A percentile compares a stretch with the other conserved stretches of the same genome.
phyloP scores from a whole-genome alignment of 2,797 vertebrate species.

The Rhinophrynus dorsalis region DNA sequence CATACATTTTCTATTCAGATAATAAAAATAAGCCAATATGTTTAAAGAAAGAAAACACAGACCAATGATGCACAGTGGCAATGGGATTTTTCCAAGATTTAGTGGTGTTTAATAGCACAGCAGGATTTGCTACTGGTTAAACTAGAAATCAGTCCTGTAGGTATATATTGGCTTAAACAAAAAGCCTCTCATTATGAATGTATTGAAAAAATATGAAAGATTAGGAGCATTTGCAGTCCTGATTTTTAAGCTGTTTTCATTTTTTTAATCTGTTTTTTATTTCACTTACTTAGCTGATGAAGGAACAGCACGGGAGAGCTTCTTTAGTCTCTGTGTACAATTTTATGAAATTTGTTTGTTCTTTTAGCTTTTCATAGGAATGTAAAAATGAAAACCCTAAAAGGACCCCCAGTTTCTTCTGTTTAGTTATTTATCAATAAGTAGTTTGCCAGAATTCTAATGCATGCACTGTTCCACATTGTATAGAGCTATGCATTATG shows the following conservation, averaged over 20 bases:
- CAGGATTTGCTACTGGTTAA: slow-evolving; percentile 12
- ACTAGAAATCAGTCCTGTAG: neutral
- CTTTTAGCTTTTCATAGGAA: slow-evolving; percentile 9
- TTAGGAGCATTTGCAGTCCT: slow-evolving; percentile 32
- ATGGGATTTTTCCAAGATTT: slow-evolving; percentile 3
- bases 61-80: too few species aligned
- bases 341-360: slow-evolving; percentile 12
- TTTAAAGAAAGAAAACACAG: too few species aligned
- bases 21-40: too few species aligned
- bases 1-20: too few species aligned
- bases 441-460: too few species aligned
- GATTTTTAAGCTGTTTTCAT: slow-evolving; percentile 15
- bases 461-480: too few species aligned
- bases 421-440: too few species aligned
- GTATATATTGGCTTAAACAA: slow-evolving; percentile 6
- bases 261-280: slow-evolving; percentile 25
- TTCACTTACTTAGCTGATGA: slow-evolving; percentile 30
- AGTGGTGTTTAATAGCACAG: slow-evolving; percentile 1
- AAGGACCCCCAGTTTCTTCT: too few species aligned
- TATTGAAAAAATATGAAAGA: slow-evolving; percentile 23
- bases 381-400: too few species aligned
- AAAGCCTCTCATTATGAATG: slow-evolving; percentile 8
- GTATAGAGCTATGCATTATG: too few species aligned
- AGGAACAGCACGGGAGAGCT: slow-evolving; percentile 5
- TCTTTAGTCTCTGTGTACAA: slow-evolving; percentile 7